These are phyloP conservation scores for Sisor rabdophorus DNA, from an alignment of 2,113 vertebrate species.

Conservation along the genomic window DNA sequence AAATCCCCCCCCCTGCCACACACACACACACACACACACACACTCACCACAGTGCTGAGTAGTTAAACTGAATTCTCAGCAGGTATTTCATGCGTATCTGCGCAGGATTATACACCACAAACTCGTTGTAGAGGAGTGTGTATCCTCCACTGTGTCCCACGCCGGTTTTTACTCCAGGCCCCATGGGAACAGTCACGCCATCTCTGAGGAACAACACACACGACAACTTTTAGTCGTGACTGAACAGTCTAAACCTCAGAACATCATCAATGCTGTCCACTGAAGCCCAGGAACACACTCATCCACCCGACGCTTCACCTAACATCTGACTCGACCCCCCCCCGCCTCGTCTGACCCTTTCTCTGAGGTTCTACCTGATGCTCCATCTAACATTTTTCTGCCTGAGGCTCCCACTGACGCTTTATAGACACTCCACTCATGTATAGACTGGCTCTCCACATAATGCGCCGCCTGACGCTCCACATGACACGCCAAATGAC, in stretches of 20 bases:
- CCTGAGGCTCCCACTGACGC: no score
- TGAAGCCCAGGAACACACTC: background rate
- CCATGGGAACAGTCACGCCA: slow-evolving; percentile 74
- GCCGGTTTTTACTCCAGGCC: slow-evolving; percentile 68
- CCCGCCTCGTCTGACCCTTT: no score
- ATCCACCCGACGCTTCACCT: background rate
- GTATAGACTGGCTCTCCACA: no score
- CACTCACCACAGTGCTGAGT: slow-evolving; percentile 76
- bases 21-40: background rate
- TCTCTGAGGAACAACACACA: slow-evolving; percentile 66
- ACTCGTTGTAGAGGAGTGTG: slow-evolving; percentile 87
- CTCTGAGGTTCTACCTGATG: no score
- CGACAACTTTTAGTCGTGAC: background rate
- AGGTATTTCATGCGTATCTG: slow-evolving; percentile 83
- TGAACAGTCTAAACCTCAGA: background rate
- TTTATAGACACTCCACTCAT: no score
- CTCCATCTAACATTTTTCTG: no score
- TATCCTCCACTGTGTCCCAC: slow-evolving; percentile 64
- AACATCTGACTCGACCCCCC: no score
- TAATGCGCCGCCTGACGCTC: no score
- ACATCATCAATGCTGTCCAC: background rate
- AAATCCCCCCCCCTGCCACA: background rate
- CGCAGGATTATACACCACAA: slow-evolving; percentile 76
- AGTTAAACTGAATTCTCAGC: slow-evolving; percentile 79
- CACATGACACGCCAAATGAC: no score